phyloP scores from a whole-genome alignment of 2,113 vertebrate species.

The Orycteropus afer region DNA sequence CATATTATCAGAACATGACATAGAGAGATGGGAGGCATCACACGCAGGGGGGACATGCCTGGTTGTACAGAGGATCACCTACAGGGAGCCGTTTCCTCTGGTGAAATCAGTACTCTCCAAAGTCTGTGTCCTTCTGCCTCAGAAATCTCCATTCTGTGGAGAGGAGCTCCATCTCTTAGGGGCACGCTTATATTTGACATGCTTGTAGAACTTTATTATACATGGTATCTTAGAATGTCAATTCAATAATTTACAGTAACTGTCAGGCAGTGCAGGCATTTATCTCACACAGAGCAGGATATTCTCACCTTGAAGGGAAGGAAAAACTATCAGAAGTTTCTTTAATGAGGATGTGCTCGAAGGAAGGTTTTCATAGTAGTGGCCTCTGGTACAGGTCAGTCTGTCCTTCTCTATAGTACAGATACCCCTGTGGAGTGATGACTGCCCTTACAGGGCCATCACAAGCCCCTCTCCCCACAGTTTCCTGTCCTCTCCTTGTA shows the following conservation, averaged over 20 bases:
- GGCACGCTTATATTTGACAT: neutral
- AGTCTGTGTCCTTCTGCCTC: neutral
- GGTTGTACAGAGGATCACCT: neutral
- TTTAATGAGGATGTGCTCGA: neutral
- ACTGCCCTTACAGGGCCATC: too few relatives aligned
- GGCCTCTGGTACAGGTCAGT: neutral
- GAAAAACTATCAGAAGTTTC: neutral
- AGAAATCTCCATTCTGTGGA: neutral
- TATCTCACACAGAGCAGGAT: slow-evolving; percentile 22
- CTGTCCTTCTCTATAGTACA: neutral
- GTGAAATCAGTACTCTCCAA: neutral
- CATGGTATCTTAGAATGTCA: slow-evolving; percentile 25
- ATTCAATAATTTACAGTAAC: slow-evolving; percentile 46
- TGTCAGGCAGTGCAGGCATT: slow-evolving; percentile 2
- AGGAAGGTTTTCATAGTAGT: neutral
- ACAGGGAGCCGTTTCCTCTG: neutral
- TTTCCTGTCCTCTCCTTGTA: neutral
- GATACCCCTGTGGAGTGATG: accelerated
- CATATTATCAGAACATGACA: neutral
- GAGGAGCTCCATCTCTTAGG: neutral
- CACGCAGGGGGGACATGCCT: accelerated
- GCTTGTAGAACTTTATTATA: slow-evolving; percentile 24
- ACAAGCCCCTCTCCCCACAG: accelerated
- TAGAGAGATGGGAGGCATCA: neutral
- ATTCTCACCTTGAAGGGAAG: slow-evolving; percentile 45